A percentile compares a stretch with the other conserved stretches of the same genome.
Evolutionary conservation across 2,113 vertebrate genomes (phyloP).

Genomic region (Myrmecophaga tridactyla): DNA sequence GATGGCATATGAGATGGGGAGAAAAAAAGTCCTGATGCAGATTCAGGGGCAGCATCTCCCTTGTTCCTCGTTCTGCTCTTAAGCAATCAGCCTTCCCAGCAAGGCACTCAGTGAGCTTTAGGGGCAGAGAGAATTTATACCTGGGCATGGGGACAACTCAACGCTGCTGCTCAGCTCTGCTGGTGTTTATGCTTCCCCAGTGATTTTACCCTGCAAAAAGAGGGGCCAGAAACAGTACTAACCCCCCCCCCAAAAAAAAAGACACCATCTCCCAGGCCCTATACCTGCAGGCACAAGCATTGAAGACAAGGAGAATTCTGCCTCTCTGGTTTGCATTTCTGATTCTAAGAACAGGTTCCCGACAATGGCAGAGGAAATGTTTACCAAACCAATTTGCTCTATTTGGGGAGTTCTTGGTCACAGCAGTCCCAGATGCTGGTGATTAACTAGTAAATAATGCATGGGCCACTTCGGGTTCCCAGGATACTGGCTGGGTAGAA

Average conservation of each 20-base stretch:
- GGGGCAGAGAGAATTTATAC: background rate
- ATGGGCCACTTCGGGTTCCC: background rate
- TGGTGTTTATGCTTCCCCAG: background rate
- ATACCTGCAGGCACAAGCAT: fast-evolving
- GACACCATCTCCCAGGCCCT: background rate
- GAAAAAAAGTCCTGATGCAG: background rate
- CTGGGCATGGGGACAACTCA: background rate
- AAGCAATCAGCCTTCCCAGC: background rate
- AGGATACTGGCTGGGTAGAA: background rate
- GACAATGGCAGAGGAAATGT: background rate
- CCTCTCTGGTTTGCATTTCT: background rate
- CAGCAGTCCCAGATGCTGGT: background rate
- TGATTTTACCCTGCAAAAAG: background rate
- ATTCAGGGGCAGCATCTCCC: background rate
- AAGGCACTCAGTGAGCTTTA: background rate
- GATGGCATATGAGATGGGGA: background rate
- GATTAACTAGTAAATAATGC: slow-evolving; percentile 64
- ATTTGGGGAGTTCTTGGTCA: background rate
- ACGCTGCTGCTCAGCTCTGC: fast-evolving
- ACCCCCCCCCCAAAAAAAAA: fast-evolving
- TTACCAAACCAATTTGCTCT: background rate
- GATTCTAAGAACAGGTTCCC: background rate
- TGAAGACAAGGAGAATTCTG: fast-evolving
- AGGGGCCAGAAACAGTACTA: background rate
- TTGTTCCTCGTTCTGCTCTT: background rate